Base-by-base conservation (phyloP, 2,797 vertebrate genomes). In the Emys orbicularis region DNA sequence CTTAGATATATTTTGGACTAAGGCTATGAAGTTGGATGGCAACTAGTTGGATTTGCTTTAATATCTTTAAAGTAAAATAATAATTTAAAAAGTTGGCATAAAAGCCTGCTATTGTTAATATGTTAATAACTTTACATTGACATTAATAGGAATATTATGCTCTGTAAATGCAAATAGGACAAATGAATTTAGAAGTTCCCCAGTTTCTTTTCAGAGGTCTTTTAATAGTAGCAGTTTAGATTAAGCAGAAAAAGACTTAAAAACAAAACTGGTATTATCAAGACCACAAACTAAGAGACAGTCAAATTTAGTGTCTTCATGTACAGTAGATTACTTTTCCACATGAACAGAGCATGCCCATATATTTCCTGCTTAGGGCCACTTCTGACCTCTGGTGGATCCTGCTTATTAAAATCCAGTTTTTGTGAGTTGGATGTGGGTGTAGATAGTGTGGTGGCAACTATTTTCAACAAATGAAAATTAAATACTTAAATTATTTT, bases 401-500 rank as follows among this genome's bases (percentile, higher is more conserved):
- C 95, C 94, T 97, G 80, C 93, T 94, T 92, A 90, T 97, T 96
- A 95, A 89, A 84, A 81, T 95, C 87, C 94, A 88, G 88, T 95
- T 96, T 95, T 96, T 93, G 7, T 90, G 96, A 96, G 88, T 96
- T 94, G 93, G 93, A 95, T 96, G 89, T 97, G 94, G 93, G 96
- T 92, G 96, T 97, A 94, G 92, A 82, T 89, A 72, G 49, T 91
- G 94, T 90, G 94, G 83, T 88, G 91, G 77, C 91, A 97, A 91
- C 94, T 96, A 56, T 61, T 90, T 81, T 83, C 83, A 86, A 93
- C 94, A 90, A 94, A 96, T 93, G 96, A 95, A 93, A 96, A 95
- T 65, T 91, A 95, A 97, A 93, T 65, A 34, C 29, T 84, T 97
- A 72, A 29, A 11, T 57, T 96, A 54, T 59, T 77, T 96, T 88